These are phyloP conservation scores for Drosophila yakuba DNA, from an alignment of 1,140 invertebrate species.

Conservation along the genomic window DNA sequence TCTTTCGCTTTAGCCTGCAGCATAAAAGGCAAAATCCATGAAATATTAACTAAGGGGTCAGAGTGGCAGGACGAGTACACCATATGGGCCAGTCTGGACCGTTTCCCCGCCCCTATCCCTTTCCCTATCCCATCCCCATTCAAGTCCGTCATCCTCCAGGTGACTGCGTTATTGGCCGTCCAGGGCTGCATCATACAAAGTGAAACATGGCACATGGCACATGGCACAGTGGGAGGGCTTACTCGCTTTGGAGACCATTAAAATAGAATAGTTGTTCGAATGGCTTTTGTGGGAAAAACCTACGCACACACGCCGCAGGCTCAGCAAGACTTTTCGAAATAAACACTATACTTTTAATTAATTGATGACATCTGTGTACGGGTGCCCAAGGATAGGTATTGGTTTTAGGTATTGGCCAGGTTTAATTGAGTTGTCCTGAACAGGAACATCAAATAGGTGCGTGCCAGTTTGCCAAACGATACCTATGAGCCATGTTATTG, in stretches of 20 bases:
- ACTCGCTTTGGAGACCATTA: conserved; percentile 17
- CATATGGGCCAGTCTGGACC: conserved; percentile 41
- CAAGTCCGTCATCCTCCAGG: conserved; percentile 10
- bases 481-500: no score
- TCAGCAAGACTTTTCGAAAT: background rate
- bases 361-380: conserved; percentile 7
- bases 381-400: background rate
- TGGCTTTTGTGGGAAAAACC: conserved; percentile 2
- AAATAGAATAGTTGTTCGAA: conserved; percentile 21
- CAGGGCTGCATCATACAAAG: conserved; percentile 13
- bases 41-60: conserved; percentile 54
- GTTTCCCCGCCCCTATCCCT: background rate
- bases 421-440: conserved; percentile 1
- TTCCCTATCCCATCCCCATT: background rate
- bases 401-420: background rate
- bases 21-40: conserved; percentile 34
- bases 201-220: conserved; percentile 40
- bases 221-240: conserved; percentile 36
- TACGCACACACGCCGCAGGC: background rate
- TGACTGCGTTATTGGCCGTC: conserved; percentile 31
- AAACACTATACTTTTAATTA: conserved; percentile 28
- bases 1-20: background rate
- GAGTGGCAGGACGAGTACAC: conserved; percentile 28
- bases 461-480: background rate
- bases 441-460: conserved; percentile 9